Percentiles rank a stretch among this genome's conserved stretches.
These are phyloP conservation scores for Syrista parreyssii DNA, from an alignment of 2,888 invertebrate species.

Conservation along the genomic window DNA sequence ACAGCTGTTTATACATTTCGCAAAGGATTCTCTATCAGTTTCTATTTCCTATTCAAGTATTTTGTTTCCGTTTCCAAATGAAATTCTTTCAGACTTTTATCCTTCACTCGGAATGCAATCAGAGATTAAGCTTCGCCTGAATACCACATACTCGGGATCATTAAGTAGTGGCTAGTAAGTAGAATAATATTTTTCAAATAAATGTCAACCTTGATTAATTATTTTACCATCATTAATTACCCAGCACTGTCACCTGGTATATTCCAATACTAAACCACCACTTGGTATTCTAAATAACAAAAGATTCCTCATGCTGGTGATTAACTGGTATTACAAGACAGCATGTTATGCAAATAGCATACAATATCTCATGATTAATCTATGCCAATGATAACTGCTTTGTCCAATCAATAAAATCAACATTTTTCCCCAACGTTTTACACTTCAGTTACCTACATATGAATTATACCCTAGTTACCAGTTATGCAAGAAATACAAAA, in stretches of 20 bases:
- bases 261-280: neutral
- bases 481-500: neutral
- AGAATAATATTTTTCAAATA: neutral
- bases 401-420: neutral
- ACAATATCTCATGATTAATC: neutral
- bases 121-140: neutral
- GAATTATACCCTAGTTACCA: neutral
- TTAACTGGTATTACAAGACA: neutral
- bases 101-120: neutral
- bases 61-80: neutral
- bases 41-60: neutral
- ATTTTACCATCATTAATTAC: neutral
- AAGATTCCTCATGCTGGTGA: neutral
- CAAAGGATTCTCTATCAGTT: neutral
- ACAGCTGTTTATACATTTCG: neutral
- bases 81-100: neutral
- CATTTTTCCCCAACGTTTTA: neutral
- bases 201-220: neutral
- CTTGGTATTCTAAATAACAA: neutral
- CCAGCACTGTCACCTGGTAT: neutral
- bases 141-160: neutral
- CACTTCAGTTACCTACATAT: neutral
- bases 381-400: neutral
- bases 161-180: neutral
- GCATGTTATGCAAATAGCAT: neutral